Percentiles rank a stretch among this genome's conserved stretches.
Evolutionary conservation across 2,113 vertebrate species (phyloP).

Genomic region (Lates calcarifer): DNA sequence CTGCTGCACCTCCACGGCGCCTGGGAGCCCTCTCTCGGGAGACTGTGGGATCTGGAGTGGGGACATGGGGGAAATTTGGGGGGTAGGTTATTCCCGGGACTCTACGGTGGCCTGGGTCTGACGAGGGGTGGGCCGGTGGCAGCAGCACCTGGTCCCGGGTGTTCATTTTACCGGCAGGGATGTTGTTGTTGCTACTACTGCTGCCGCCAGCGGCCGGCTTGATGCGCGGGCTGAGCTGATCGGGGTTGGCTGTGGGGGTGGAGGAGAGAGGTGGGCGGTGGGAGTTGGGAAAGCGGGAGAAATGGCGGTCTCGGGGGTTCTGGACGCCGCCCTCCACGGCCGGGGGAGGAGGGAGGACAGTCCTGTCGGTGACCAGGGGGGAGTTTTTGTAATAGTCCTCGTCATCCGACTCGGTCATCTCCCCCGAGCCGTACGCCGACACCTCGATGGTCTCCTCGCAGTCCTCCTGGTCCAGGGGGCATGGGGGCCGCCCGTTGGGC

Average conservation of each 20-base stretch:
- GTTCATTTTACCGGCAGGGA: constrained; percentile 94
- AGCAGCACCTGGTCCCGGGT: constrained; percentile 90
- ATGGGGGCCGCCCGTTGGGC: constrained; percentile 84
- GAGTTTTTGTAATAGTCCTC: constrained; percentile 95
- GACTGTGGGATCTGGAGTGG: constrained; percentile 93
- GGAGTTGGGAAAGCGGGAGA: constrained; percentile 81
- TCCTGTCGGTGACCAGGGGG: constrained; percentile 91
- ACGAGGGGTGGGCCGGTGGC: constrained; percentile 88
- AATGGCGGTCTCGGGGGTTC: constrained; percentile 84
- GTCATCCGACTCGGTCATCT: constrained; percentile 94
- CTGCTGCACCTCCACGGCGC: constrained; percentile 93
- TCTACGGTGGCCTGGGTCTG: constrained; percentile 85
- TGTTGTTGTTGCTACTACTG: constrained; percentile 78
- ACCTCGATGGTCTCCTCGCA: constrained; percentile 92
- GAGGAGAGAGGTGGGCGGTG: constrained; percentile 81
- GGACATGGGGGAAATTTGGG: constrained; percentile 91
- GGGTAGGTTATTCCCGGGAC: constrained; percentile 87
- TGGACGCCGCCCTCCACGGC: constrained; percentile 80
- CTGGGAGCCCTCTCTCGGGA: constrained; percentile 89
- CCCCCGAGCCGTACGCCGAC: constrained; percentile 93
- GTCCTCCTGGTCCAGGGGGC: constrained; percentile 91
- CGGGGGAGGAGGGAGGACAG: constrained; percentile 86
- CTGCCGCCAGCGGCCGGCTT: constrained; percentile 71
- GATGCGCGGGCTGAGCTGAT: constrained; percentile 76
- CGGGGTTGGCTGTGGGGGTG: constrained; percentile 86